phyloP scores from a whole-genome alignment of 2,888 invertebrate genomes.

The Halocaridina rubra region DNA sequence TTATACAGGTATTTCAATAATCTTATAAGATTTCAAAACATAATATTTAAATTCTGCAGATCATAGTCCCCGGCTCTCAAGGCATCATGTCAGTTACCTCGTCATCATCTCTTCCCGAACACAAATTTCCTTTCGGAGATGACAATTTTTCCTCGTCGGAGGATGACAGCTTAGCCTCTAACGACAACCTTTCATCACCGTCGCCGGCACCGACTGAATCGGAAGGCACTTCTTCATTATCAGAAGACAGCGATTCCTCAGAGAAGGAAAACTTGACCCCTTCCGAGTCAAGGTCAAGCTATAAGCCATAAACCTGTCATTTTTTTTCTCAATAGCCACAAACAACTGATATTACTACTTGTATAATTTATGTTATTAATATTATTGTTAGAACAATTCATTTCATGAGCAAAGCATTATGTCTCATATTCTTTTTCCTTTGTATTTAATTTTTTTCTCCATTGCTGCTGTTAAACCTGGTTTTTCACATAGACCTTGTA shows the following conservation, averaged over 20 bases:
- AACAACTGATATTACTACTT: not conserved
- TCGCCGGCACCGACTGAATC: constrained; percentile 20
- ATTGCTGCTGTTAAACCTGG: too few relatives aligned
- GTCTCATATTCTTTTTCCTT: too few relatives aligned
- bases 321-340: not conserved
- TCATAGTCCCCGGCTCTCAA: constrained; percentile 42
- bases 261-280: constrained; percentile 42
- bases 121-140: not conserved
- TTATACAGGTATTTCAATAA: too few relatives aligned
- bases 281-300: not conserved
- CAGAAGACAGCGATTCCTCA: constrained; percentile 26
- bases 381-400: too few relatives aligned
- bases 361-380: too few relatives aligned
- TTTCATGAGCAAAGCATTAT: too few relatives aligned
- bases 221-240: constrained; percentile 26
- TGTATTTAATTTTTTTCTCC: too few relatives aligned
- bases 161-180: not conserved
- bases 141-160: not conserved
- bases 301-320: not conserved
- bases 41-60: constrained; percentile 7
- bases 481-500: too few relatives aligned
- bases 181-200: not conserved
- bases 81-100: constrained; percentile 45
- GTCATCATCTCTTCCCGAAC: not conserved
- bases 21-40: too few relatives aligned